Evolutionary conservation across 2,888 invertebrate genomes (phyloP).

Genomic region (Sabatieria punctata): DNA sequence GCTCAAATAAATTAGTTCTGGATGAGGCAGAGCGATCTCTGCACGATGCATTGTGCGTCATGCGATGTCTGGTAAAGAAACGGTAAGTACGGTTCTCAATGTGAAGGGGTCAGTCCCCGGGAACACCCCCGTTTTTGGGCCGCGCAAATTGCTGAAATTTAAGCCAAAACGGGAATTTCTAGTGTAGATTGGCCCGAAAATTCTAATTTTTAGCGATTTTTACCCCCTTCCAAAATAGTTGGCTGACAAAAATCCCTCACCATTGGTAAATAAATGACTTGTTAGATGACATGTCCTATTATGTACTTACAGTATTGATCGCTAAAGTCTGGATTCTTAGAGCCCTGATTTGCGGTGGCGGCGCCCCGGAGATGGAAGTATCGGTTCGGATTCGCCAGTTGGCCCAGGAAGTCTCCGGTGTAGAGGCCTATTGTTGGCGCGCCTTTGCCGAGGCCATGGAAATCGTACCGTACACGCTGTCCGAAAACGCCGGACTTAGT

Average conservation of each 20-base stretch:
- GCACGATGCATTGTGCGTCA: slow-evolving; percentile 77
- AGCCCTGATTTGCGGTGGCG: slow-evolving; percentile 82
- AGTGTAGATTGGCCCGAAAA: background rate
- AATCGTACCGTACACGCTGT: slow-evolving; percentile 71
- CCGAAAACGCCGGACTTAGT: slow-evolving; percentile 79
- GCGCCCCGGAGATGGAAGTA: slow-evolving; percentile 89
- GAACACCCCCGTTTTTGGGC: too few relatives aligned
- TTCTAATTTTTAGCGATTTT: too few relatives aligned
- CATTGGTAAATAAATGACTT: too few relatives aligned
- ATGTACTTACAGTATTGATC: too few relatives aligned
- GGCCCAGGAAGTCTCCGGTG: slow-evolving; percentile 59
- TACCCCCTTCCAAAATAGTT: background rate
- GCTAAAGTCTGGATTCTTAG: too few relatives aligned
- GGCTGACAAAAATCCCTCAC: too few relatives aligned
- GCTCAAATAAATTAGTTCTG: slow-evolving; percentile 67
- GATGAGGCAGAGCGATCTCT: slow-evolving; percentile 76
- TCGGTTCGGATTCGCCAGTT: slow-evolving; percentile 61
- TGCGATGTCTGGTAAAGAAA: slow-evolving; percentile 87
- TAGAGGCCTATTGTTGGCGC: slow-evolving; percentile 82
- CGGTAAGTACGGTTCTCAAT: too few relatives aligned
- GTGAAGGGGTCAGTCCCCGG: too few relatives aligned
- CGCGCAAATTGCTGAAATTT: background rate
- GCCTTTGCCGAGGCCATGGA: slow-evolving; percentile 91
- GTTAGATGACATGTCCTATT: too few relatives aligned
- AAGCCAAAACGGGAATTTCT: background rate